phyloP scores from a whole-genome alignment of 1,140 invertebrate species.

The Ceratina australensis region DNA sequence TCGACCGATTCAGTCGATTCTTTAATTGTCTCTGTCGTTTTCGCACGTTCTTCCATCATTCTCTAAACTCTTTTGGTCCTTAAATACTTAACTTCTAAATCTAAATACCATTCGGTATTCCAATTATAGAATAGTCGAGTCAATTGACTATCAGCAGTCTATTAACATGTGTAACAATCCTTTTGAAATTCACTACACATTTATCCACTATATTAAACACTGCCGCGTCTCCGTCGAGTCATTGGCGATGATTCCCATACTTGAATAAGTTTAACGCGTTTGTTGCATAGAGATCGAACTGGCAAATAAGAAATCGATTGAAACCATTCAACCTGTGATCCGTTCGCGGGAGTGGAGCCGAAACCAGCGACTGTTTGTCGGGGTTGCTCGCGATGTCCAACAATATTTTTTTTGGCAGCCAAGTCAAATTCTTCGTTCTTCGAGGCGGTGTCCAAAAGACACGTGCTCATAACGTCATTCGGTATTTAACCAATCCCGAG shows the following conservation, averaged over 20 bases:
- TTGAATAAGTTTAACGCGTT: too few relatives aligned
- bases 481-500: constrained; percentile 41
- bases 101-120: background rate
- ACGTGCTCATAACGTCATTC: constrained; percentile 69
- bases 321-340: constrained; percentile 30
- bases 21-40: constrained; percentile 36
- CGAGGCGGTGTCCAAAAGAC: constrained; percentile 67
- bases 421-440: constrained; percentile 64
- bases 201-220: constrained; percentile 5
- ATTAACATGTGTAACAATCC: background rate
- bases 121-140: background rate
- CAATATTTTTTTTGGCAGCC: constrained; percentile 68
- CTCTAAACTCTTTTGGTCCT: constrained; percentile 25
- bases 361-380: constrained; percentile 60
- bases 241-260: background rate
- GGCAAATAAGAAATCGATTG: background rate
- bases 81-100: background rate
- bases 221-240: background rate
- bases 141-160: background rate
- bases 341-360: constrained; percentile 59
- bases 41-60: constrained; percentile 59
- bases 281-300: background rate
- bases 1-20: constrained; percentile 38
- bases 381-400: constrained; percentile 56
- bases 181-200: constrained; percentile 22